Evolutionary conservation across 2,113 vertebrate genomes (phyloP), one percentile per base, ranked within the genome.

Genomic region (Ginglymostoma cirratum): DNA sequence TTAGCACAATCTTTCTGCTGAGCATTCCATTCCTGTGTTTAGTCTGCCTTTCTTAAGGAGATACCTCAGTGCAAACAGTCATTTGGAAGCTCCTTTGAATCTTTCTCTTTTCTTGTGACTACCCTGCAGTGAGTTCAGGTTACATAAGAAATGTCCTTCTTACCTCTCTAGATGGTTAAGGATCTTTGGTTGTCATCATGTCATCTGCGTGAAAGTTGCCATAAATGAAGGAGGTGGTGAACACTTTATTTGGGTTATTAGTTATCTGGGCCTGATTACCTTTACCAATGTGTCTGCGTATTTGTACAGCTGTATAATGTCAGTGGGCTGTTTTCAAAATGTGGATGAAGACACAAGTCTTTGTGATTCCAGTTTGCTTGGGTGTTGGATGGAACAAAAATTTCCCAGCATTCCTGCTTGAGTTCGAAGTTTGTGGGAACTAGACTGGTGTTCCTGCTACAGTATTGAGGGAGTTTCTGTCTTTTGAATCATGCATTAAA

Each of bases 1-100:
- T 45, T 38, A 72, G 42, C 67, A 72, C 2, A 94, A 30, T 27
- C 24, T 24, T 72, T 72, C 12, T 95, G 14, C 38, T 34, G 67
- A 95, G 67, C 93, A 70, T 94, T 94, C 93, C 93, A 94, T 70
- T 38, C 23, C 55, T 66, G 90, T 38, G n/a, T 93, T 94, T 48
- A 45, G 38, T 48, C 66, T 94, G 67, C 45, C 70, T 70, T 94
- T n/a, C 7, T 69, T 69, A 69, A 69, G 66, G 92, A 69, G 67
- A 42, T 7, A 5, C 45, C 70, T 70, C 27, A 72, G 30, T 24
- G 67, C 55, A 61, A 61, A 61, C 12, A 95, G 38, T 48, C 21
- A 1, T 48, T 72, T 27, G 55, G 69, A 42, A 95, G 66, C 7
- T 24, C 27, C 67, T 23, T 42, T n/a, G 3, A 42, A 42, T 6